These are phyloP conservation scores for Coboldia fuscipes DNA, from an alignment of 1,140 invertebrate species.

Conservation along the genomic window DNA sequence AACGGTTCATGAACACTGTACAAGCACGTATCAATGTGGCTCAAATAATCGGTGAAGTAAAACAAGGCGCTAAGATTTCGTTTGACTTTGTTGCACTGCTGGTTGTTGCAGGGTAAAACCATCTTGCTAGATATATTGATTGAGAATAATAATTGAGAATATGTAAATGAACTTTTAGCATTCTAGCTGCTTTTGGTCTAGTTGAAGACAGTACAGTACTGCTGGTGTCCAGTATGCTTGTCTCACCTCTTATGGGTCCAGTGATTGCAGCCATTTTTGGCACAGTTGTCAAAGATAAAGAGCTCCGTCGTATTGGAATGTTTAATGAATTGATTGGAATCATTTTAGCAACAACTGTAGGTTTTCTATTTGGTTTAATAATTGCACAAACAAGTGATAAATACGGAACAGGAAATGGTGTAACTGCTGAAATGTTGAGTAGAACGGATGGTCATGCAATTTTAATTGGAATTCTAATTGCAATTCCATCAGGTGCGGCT, in stretches of 20 bases:
- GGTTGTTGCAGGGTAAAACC: constrained; percentile 37
- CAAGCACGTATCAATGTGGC: constrained; percentile 41
- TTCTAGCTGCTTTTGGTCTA: constrained; percentile 40
- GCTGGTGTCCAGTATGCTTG: constrained; percentile 55
- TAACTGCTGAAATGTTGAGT: constrained; percentile 44
- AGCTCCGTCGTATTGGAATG: constrained; percentile 33
- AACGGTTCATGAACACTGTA: constrained; percentile 31
- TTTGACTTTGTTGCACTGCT: constrained; percentile 52
- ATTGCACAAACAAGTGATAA: constrained; percentile 28
- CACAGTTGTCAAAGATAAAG: constrained; percentile 37
- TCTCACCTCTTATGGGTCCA: constrained; percentile 59
- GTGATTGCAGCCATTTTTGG: constrained; percentile 55
- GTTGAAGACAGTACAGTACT: constrained; percentile 55
- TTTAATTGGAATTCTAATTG: constrained; percentile 43
- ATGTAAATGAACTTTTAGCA: constrained; percentile 9
- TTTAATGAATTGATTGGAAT: constrained; percentile 41
- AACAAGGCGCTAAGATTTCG: constrained; percentile 37
- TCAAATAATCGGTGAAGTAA: constrained; percentile 42
- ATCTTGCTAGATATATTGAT: not conserved
- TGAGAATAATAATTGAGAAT: not conserved
- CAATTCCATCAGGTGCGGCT: constrained; percentile 48
- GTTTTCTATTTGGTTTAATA: constrained; percentile 44
- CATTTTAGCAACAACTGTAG: constrained; percentile 32
- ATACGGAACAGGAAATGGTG: constrained; percentile 35
- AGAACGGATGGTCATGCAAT: constrained; percentile 38